These are phyloP conservation scores for Toxostoma redivivum DNA, from an alignment of 2,113 vertebrate species.

Conservation along the genomic window DNA sequence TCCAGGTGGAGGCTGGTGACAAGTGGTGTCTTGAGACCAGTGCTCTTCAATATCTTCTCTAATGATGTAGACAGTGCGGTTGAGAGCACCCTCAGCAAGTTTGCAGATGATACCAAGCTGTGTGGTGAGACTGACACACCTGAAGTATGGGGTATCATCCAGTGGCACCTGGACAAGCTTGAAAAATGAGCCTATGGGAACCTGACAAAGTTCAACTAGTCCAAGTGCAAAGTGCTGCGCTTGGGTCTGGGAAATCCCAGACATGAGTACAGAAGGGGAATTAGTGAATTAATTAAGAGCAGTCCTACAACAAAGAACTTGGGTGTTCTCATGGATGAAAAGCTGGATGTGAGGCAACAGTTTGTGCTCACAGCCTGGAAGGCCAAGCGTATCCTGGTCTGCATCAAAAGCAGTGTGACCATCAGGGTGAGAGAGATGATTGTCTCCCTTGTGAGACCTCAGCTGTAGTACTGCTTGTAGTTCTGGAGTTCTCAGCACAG, in stretches of 20 bases:
- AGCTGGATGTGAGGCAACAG: neutral
- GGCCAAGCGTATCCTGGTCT: neutral
- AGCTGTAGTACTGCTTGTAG: neutral
- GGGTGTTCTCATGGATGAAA: neutral
- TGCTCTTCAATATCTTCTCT: neutral
- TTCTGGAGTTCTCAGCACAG: neutral
- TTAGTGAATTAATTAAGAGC: neutral
- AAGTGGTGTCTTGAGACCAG: neutral
- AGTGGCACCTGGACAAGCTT: neutral
- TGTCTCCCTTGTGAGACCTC: neutral
- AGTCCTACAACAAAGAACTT: neutral
- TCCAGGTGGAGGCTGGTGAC: neutral
- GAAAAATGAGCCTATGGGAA: neutral
- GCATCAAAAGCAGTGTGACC: neutral
- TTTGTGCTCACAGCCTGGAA: neutral
- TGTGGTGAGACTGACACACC: neutral
- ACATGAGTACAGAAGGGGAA: neutral
- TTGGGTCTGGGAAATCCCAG: neutral
- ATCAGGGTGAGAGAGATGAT: neutral
- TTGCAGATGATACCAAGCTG: neutral
- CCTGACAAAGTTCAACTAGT: neutral
- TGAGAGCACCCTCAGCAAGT: neutral
- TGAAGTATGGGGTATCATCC: neutral
- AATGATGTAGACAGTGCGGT: neutral
- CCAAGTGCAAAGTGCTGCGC: neutral